Percentiles rank a stretch among this genome's conserved stretches.
Conservation (phyloP, 2,797 vertebrate genomes). For the Alca torda region DNA sequence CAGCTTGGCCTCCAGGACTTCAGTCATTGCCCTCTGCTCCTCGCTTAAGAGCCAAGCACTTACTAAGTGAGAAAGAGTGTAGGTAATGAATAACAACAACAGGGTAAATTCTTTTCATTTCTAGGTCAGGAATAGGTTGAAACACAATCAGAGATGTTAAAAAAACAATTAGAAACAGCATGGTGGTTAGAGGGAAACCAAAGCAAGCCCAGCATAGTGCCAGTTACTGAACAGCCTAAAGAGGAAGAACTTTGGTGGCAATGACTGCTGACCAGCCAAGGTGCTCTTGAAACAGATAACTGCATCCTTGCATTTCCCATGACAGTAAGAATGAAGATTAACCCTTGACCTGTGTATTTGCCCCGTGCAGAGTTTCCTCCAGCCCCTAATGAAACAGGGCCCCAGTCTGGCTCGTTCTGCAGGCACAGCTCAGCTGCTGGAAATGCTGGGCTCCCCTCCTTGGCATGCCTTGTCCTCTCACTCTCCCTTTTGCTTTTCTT, state of each 20-base stretch:
- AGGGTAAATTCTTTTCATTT: not conserved
- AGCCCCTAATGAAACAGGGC: not conserved
- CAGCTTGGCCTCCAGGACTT: not conserved
- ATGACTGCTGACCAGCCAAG: slow-evolving; percentile 9
- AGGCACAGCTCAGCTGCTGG: not conserved
- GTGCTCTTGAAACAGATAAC: slow-evolving; percentile 23
- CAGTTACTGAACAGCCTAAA: not conserved
- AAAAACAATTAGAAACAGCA: not conserved
- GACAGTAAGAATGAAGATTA: not conserved
- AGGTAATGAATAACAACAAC: not conserved
- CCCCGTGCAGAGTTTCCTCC: not conserved
- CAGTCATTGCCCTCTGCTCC: not conserved
- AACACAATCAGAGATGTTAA: not conserved
- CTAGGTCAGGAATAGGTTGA: not conserved
- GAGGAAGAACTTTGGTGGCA: not conserved
- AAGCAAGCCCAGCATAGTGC: not conserved
- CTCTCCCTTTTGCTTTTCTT: not conserved
- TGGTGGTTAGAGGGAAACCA: not conserved
- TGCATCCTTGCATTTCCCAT: not conserved
- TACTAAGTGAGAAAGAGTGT: not conserved
- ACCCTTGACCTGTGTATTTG: not conserved
- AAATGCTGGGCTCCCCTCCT: not conserved
- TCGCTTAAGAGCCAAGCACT: not conserved
- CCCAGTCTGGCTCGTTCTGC: not conserved
- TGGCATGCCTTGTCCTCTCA: not conserved